A percentile compares a stretch with the other conserved stretches of the same genome.
Conservation (phyloP, 1,140 invertebrate species). For the Linepithema humile region DNA sequence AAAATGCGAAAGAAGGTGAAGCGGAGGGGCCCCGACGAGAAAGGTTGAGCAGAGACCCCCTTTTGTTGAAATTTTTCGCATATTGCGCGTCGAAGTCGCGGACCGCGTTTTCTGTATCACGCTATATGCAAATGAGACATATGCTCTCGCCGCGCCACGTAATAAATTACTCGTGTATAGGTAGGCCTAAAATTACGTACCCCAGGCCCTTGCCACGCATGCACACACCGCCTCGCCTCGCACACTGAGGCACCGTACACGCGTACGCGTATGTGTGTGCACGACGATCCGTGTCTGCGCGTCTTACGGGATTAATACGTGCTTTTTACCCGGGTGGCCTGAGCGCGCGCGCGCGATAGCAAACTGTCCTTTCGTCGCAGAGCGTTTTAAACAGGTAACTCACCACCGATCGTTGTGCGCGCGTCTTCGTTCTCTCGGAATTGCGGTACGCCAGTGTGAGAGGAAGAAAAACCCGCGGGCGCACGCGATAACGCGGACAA, state of each 20-base stretch:
- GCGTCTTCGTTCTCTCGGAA: background rate
- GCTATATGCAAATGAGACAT: slow-evolving; percentile 81
- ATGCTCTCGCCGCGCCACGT: slow-evolving; percentile 73
- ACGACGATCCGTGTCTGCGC: slow-evolving; percentile 9
- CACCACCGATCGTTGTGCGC: background rate
- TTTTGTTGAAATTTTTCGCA: slow-evolving; percentile 72
- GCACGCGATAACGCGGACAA: background rate
- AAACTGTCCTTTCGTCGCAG: slow-evolving; percentile 58
- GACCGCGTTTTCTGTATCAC: slow-evolving; percentile 73
- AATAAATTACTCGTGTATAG: slow-evolving; percentile 76
- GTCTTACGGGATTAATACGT: slow-evolving; percentile 49
- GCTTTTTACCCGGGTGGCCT: slow-evolving; percentile 12
- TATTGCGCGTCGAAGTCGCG: slow-evolving; percentile 69
- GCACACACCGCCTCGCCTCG: background rate
- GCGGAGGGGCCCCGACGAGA: background rate
- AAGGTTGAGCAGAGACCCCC: background rate
- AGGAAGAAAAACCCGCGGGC: background rate
- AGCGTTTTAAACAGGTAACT: background rate
- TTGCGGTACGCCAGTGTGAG: background rate
- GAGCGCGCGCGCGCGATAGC: slow-evolving; percentile 7
- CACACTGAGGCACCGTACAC: slow-evolving; percentile 18
- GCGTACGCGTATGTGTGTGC: slow-evolving; percentile 38
- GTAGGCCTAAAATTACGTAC: slow-evolving; percentile 75
- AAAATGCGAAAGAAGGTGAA: background rate
- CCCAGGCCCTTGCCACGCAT: slow-evolving; percentile 37